Percentiles rank a stretch among this genome's conserved stretches.
These are phyloP conservation scores for Pandemis heparana DNA, from an alignment of 2,888 invertebrate genomes.

Conservation along the genomic window DNA sequence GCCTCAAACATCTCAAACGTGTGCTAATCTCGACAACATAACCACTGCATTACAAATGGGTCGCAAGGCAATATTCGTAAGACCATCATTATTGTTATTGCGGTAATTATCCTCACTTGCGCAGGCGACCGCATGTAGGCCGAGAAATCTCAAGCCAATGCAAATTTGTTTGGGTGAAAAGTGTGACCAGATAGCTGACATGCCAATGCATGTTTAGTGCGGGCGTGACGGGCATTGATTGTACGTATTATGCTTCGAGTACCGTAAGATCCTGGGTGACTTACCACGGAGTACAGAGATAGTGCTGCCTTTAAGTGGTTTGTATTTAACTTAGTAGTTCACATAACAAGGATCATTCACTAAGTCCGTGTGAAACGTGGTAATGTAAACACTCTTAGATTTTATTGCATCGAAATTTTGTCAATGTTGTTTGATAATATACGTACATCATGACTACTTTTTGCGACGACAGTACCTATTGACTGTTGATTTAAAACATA, in stretches of 20 bases:
- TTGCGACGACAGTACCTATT: too few species aligned
- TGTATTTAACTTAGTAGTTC: too few species aligned
- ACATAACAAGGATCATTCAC: too few species aligned
- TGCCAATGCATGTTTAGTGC: neutral
- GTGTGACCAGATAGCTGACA: slow-evolving; percentile 42
- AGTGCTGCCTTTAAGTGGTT: too few species aligned
- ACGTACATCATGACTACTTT: too few species aligned
- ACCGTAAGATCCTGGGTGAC: neutral
- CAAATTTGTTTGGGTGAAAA: slow-evolving; percentile 67
- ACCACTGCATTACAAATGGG: slow-evolving; percentile 29
- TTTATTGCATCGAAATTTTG: too few species aligned
- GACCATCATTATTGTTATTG: slow-evolving; percentile 35
- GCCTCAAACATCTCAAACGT: slow-evolving; percentile 19
- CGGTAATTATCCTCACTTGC: slow-evolving; percentile 50
- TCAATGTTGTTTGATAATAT: too few species aligned
- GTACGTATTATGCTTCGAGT: neutral
- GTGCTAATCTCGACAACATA: slow-evolving; percentile 37
- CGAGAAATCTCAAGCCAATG: slow-evolving; percentile 77
- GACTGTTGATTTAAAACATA: too few species aligned
- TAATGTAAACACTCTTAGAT: too few species aligned
- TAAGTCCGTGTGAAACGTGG: too few species aligned
- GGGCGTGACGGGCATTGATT: slow-evolving; percentile 1
- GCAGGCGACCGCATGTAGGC: slow-evolving; percentile 66
- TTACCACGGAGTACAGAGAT: neutral
- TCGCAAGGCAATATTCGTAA: slow-evolving; percentile 41